Conservation (phyloP, 2,888 invertebrate genomes). For the Alcis repandata region DNA sequence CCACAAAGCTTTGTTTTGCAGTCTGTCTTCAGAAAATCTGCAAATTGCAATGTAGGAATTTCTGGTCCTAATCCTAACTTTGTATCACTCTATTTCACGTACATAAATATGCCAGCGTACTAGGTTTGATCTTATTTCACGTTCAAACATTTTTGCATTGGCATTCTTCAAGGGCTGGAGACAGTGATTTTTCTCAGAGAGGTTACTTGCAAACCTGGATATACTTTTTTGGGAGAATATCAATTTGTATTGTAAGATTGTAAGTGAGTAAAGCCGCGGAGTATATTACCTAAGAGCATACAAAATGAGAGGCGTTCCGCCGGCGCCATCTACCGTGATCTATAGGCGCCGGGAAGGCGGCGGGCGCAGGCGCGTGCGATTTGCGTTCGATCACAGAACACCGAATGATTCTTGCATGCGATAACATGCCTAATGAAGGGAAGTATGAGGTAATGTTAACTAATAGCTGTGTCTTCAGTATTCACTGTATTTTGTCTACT, state of each 20-base stretch:
- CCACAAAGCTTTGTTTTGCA: too few relatives aligned
- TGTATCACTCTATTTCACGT: too few relatives aligned
- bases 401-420: constrained; percentile 49
- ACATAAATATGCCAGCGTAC: too few relatives aligned
- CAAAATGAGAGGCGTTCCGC: constrained; percentile 30
- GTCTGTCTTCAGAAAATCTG: too few relatives aligned
- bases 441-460: constrained; percentile 13
- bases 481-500: background rate
- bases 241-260: background rate
- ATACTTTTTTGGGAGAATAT: background rate
- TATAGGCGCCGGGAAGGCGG: constrained; percentile 66
- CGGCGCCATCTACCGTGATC: constrained; percentile 72
- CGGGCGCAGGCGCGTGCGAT: constrained; percentile 35
- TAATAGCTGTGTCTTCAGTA: constrained; percentile 17
- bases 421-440: constrained; percentile 24
- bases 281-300: background rate
- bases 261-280: background rate
- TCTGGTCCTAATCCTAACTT: too few relatives aligned
- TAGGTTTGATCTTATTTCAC: too few relatives aligned
- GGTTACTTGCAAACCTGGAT: background rate
- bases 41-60: too few relatives aligned
- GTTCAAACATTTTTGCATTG: too few relatives aligned
- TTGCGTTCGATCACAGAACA: constrained; percentile 53
- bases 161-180: too few relatives aligned
- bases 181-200: background rate